Base-by-base conservation (phyloP, 2,888 invertebrate genomes). In the Helicoverpa assulta region DNA sequence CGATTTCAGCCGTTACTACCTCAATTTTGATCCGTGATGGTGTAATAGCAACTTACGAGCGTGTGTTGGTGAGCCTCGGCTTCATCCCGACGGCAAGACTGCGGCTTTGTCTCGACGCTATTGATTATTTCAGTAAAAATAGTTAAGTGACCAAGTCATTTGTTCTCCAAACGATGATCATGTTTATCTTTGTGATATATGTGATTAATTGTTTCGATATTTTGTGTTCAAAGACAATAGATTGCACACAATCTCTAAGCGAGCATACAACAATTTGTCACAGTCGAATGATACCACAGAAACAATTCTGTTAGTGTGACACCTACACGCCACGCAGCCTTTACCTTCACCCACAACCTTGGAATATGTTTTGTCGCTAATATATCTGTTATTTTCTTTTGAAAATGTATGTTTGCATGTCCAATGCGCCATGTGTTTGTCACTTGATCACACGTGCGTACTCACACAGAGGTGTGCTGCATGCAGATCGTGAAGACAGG, bases 71-170 rank as follows among this genome's bases (percentile, higher is more conserved):
- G 52, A 96, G 95, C 82, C 92, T 97, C 73, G 96, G 97, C 55
- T 96, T 96, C 83, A 96, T 96, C 74, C 97, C 97, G 40, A 96
- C 96, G 52, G 94, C 96, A 67, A 96, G 97, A 83, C 92, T 97
- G 43, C 96, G 97, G 70, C 94, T 97, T 18, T 96, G 97, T 66
- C 93, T 97, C 68, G 97, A 97, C 84, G 96, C 97, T 71, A 96
- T 97, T 76, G 96, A 96, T 88, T 96, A 97, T 89, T 96, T 97
- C 82, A 97, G 97, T 82, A 97, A 96, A 92, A 97, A 96, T 92
- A 97, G 97, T 95, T 94, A 91, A 93, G 94, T 92, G 71, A 73
- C 77, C 63, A 78, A 75, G 52, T 65, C 14, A 70, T 70, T 66
- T 63, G 8, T 54, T 59, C 55, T 53, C 21, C 8, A 60, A 21